Evolutionary conservation across 2,113 vertebrate species (phyloP).

Genomic region (Lutjanus erythropterus): DNA sequence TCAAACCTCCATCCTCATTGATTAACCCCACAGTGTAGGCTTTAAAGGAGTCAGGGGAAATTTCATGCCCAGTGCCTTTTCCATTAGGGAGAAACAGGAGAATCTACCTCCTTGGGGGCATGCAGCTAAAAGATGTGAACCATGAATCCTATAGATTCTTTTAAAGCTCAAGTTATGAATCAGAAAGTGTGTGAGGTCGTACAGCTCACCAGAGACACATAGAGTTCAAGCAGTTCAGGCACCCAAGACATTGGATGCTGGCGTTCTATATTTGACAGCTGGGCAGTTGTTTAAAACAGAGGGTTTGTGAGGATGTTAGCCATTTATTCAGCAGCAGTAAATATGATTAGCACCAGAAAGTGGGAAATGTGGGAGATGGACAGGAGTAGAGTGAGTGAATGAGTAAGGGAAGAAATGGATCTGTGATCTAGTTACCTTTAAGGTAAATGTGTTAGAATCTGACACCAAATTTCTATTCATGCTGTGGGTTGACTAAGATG

Average conservation of each 20-base stretch:
- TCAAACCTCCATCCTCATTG: conserved; percentile 43
- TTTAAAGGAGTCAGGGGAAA: conserved; percentile 75
- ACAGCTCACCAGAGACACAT: conserved; percentile 21
- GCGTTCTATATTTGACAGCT: not conserved
- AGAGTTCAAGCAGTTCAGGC: not conserved
- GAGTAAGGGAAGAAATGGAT: conserved; percentile 49
- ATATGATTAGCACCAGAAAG: conserved; percentile 51
- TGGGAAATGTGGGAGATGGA: conserved; percentile 47
- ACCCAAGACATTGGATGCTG: not conserved
- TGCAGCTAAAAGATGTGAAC: conserved; percentile 35
- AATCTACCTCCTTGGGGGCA: conserved; percentile 40
- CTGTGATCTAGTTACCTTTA: conserved; percentile 51
- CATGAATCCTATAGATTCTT: conserved; percentile 50
- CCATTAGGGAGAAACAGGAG: conserved; percentile 72
- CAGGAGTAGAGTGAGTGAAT: conserved; percentile 34
- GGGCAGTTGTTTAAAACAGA: conserved; percentile 18
- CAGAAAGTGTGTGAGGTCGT: conserved; percentile 12
- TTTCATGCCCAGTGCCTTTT: conserved; percentile 77
- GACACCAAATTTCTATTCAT: conserved; percentile 27
- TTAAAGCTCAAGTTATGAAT: conserved; percentile 54
- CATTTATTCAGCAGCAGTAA: conserved; percentile 55
- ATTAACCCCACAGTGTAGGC: conserved; percentile 60
- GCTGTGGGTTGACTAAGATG: conserved; percentile 14
- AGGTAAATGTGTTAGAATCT: conserved; percentile 46
- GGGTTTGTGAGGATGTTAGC: conserved; percentile 30